Conservation (phyloP, 2,797 vertebrate genomes). For the Ataeniobius toweri region DNA sequence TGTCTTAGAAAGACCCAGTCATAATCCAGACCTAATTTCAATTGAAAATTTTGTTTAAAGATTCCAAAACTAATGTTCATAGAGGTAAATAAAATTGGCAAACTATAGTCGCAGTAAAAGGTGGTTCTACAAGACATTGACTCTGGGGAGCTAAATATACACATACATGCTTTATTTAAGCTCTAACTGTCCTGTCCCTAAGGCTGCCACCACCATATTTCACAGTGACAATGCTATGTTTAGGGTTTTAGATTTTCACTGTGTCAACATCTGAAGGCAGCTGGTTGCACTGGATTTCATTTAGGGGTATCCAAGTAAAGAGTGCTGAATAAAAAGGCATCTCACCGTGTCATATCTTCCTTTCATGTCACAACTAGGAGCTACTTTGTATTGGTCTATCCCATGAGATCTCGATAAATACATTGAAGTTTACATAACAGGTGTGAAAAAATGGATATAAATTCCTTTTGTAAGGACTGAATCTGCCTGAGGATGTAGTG, state of each 20-base stretch:
- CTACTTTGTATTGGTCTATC: not conserved
- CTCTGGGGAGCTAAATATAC: not conserved
- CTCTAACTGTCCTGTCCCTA: not conserved
- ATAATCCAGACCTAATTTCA: not conserved
- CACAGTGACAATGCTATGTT: not conserved
- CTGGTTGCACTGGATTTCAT: not conserved
- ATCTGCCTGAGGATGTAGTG: conserved; percentile 18
- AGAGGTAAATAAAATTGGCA: not conserved
- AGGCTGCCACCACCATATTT: not conserved
- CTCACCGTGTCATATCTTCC: not conserved
- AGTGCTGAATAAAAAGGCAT: not conserved
- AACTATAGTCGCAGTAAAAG: not conserved
- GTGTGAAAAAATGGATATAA: not conserved
- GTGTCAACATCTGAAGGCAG: not conserved
- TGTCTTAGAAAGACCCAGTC: not conserved
- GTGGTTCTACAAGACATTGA: not conserved
- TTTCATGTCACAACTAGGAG: not conserved
- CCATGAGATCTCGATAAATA: not conserved
- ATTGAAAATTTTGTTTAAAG: not conserved
- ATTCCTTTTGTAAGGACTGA: not conserved
- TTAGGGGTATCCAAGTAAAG: not conserved
- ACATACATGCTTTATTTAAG: not conserved
- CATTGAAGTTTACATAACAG: not conserved
- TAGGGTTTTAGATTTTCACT: not conserved
- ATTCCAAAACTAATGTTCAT: not conserved